A percentile compares a stretch with the other conserved stretches of the same genome.
phyloP scores from a whole-genome alignment of 2,888 invertebrate genomes.

The Allophyes oxyacanthae region DNA sequence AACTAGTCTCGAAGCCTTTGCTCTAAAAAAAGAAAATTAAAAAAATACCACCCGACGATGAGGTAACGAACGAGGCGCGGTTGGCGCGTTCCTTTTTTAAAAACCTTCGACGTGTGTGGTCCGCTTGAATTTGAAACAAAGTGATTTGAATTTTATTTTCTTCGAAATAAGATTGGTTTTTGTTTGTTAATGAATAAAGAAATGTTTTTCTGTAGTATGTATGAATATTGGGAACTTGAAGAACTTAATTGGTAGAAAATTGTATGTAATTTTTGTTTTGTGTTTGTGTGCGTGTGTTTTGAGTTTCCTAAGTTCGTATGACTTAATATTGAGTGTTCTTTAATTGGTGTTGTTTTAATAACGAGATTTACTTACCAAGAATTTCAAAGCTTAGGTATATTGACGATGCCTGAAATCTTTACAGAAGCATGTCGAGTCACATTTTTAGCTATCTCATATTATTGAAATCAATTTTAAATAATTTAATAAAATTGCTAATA shows the following conservation, averaged over 20 bases:
- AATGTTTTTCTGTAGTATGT: constrained; percentile 46
- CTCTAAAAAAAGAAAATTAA: constrained; percentile 72
- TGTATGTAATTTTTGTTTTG: constrained; percentile 67
- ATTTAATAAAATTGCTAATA: too few species aligned
- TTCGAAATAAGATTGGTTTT: neutral
- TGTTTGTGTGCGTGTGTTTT: constrained; percentile 56
- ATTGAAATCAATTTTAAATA: too few species aligned
- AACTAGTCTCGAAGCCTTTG: constrained; percentile 80
- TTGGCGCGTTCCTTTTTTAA: constrained; percentile 87
- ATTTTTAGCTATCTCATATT: too few species aligned
- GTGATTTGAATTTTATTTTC: neutral
- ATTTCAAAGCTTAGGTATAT: too few species aligned
- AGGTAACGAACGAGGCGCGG: constrained; percentile 88
- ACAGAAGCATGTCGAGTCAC: too few species aligned
- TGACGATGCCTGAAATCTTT: too few species aligned
- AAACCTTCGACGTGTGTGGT: constrained; percentile 86
- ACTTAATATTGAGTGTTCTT: constrained; percentile 63
- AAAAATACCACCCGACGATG: constrained; percentile 83
- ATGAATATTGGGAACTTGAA: constrained; percentile 52
- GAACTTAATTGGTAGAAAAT: constrained; percentile 76
- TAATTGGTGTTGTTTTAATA: constrained; percentile 26
- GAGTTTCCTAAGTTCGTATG: constrained; percentile 63
- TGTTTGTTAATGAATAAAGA: constrained; percentile 8
- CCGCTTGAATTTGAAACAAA: constrained; percentile 52
- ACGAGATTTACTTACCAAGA: too few species aligned